phyloP scores from a whole-genome alignment of 2,113 vertebrate genomes.

The Mormoops blainvillei region DNA sequence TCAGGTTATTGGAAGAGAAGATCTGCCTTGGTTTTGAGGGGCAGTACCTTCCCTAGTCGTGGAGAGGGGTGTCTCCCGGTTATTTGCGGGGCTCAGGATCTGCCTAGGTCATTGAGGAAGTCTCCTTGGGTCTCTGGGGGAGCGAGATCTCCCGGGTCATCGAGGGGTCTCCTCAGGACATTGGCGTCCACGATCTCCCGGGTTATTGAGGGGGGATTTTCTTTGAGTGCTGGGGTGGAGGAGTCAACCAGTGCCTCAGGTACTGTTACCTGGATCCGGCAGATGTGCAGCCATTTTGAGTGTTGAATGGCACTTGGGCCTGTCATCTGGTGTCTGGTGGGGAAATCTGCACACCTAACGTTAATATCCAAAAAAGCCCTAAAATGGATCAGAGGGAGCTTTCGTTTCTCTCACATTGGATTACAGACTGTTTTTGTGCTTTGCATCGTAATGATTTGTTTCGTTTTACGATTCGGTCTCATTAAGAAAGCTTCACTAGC shows the following conservation, averaged over 20 bases:
- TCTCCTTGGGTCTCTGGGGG: not conserved
- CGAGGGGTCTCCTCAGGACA: not conserved
- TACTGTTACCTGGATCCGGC: slow-evolving; percentile 28
- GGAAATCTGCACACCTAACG: not conserved
- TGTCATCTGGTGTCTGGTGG: not conserved
- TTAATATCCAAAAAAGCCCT: not conserved
- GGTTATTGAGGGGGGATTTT: not conserved
- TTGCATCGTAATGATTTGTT: not conserved
- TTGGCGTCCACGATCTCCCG: not conserved
- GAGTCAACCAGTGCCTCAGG: not conserved
- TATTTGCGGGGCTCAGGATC: not conserved
- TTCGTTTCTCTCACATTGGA: not conserved
- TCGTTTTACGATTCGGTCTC: not conserved
- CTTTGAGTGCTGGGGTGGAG: not conserved
- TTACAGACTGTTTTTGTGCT: not conserved
- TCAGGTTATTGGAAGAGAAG: not conserved
- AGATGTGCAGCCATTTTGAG: slow-evolving; percentile 65
- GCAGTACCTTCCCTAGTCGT: not conserved
- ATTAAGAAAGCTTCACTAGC: not conserved
- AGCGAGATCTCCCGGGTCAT: not conserved
- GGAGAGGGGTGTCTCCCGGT: not conserved
- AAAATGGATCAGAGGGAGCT: not conserved
- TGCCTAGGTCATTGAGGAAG: not conserved
- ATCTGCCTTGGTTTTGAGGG: not conserved
- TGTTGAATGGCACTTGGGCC: not conserved